A percentile compares a stretch with the other conserved stretches of the same genome.
These are phyloP conservation scores for Hypercompe scribonia DNA, from an alignment of 2,888 invertebrate genomes.

Conservation along the genomic window DNA sequence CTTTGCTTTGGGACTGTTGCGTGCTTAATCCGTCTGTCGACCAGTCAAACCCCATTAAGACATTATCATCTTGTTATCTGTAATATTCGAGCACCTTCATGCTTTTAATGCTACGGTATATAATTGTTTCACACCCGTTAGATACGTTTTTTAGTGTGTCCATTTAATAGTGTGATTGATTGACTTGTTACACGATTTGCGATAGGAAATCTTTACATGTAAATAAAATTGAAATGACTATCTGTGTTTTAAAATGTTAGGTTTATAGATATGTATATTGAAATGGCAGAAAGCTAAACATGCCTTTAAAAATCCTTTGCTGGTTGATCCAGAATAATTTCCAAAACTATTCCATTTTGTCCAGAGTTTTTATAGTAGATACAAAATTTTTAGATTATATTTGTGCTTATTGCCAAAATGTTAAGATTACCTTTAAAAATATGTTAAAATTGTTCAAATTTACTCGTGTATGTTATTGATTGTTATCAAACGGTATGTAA, in stretches of 20 bases:
- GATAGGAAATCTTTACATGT: constrained; percentile 28
- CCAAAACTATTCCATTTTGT: too few relatives aligned
- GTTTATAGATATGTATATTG: background rate
- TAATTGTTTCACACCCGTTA: constrained; percentile 32
- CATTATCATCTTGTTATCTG: constrained; percentile 64
- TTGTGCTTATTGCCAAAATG: too few relatives aligned
- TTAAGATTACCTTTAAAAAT: too few relatives aligned
- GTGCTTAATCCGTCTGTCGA: constrained; percentile 46
- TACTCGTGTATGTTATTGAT: too few relatives aligned
- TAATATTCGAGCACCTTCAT: constrained; percentile 56
- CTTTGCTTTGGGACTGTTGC: constrained; percentile 24
- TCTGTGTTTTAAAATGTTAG: background rate
- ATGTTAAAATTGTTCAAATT: too few relatives aligned
- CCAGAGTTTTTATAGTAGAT: too few relatives aligned
- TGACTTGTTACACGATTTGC: constrained; percentile 24
- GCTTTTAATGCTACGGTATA: constrained; percentile 52
- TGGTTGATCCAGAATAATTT: background rate
- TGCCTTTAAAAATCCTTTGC: background rate
- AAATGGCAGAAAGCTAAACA: background rate
- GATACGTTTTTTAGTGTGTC: constrained; percentile 30
- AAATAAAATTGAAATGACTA: background rate
- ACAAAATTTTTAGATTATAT: too few relatives aligned
- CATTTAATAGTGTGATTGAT: constrained; percentile 45
- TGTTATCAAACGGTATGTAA: too few relatives aligned
- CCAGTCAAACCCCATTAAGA: constrained; percentile 60